A percentile compares a stretch with the other conserved stretches of the same genome.
Conservation (phyloP, 1,140 invertebrate species). For the Hestina assimilis region DNA sequence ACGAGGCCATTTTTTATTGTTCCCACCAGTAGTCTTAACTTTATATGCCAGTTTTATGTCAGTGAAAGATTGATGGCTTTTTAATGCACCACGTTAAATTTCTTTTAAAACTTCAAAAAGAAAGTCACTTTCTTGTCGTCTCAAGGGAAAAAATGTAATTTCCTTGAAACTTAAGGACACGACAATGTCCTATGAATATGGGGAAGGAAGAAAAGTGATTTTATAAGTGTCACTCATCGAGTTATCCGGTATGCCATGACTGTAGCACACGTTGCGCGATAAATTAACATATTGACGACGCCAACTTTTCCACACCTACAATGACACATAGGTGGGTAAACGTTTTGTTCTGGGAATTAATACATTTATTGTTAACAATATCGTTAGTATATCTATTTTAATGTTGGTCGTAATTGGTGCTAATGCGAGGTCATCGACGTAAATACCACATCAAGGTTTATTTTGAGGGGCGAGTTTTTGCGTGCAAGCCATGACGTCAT, state of each 20-base stretch:
- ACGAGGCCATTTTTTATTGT: slow-evolving; percentile 35
- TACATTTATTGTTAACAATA: slow-evolving; percentile 14
- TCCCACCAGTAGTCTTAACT: slow-evolving; percentile 25
- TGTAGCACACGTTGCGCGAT: slow-evolving; percentile 6
- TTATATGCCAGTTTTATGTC: slow-evolving; percentile 29
- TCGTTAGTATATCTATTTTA: slow-evolving; percentile 4
- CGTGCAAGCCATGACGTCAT: not conserved
- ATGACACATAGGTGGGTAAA: slow-evolving; percentile 19
- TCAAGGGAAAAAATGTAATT: not conserved
- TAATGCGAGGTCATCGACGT: not conserved
- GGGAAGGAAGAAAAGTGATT: slow-evolving; percentile 1
- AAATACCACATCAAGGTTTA: not conserved
- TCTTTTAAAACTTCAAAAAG: too few relatives aligned
- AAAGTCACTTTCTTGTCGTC: too few relatives aligned
- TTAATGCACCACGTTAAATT: slow-evolving; percentile 25
- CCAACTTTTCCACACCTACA: slow-evolving; percentile 14
- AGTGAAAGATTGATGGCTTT: slow-evolving; percentile 26
- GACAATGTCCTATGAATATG: slow-evolving; percentile 3
- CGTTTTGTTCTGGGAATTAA: slow-evolving; percentile 18
- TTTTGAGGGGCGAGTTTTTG: not conserved
- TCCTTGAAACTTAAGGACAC: not conserved
- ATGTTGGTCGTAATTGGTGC: slow-evolving; percentile 1
- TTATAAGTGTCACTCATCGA: slow-evolving; percentile 19
- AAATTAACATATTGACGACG: slow-evolving; percentile 22
- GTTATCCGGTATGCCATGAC: not conserved